Conservation (phyloP, 2,888 invertebrate species). For the Idaea biselata region DNA sequence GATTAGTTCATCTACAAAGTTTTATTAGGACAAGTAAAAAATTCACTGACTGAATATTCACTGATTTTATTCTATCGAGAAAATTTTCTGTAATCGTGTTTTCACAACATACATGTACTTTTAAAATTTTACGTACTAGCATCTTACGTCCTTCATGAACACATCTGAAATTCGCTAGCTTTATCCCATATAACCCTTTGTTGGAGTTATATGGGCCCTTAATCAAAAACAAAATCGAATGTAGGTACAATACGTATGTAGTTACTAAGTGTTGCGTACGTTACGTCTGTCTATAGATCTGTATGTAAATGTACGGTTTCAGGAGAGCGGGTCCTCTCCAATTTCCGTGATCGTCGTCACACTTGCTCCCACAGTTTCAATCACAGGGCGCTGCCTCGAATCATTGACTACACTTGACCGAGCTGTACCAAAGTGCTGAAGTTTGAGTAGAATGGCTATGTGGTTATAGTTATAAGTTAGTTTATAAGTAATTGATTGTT, state of each 20-base stretch:
- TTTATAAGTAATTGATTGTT: too few species aligned
- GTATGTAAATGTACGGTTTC: neutral
- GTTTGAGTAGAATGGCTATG: neutral
- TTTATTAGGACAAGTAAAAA: too few species aligned
- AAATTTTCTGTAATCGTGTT: too few species aligned
- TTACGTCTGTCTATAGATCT: neutral
- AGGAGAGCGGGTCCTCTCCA: slow-evolving; percentile 4
- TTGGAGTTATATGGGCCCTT: too few species aligned
- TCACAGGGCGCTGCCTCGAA: slow-evolving; percentile 14
- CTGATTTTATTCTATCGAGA: too few species aligned
- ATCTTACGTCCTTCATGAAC: too few species aligned
- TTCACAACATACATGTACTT: too few species aligned
- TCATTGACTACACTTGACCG: slow-evolving; percentile 8
- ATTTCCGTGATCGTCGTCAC: slow-evolving; percentile 20
- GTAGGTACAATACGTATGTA: neutral
- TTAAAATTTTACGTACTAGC: too few species aligned
- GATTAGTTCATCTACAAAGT: too few species aligned
- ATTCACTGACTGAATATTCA: too few species aligned
- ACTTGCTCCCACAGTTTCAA: slow-evolving; percentile 18
- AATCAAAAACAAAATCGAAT: neutral
- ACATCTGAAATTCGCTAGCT: too few species aligned
- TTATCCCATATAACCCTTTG: too few species aligned
- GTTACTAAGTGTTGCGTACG: neutral
- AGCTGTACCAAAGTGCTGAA: neutral
- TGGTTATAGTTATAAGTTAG: neutral